phyloP scores from a whole-genome alignment of 2,888 invertebrate species.

The Nymphalis urticae region DNA sequence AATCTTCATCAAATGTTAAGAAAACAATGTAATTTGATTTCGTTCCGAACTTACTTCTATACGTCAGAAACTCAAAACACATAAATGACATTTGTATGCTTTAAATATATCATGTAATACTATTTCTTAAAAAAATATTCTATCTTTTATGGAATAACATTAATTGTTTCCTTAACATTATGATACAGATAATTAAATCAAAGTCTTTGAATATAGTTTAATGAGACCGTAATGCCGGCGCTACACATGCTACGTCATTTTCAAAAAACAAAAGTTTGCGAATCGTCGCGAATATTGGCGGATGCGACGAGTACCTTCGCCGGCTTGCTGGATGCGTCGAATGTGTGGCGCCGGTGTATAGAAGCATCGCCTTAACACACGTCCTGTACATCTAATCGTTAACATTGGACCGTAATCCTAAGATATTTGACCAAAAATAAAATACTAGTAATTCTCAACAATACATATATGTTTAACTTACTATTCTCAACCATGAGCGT shows the following conservation, averaged over 20 bases:
- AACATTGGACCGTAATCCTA: conserved; percentile 72
- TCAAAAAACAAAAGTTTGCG: too few species aligned
- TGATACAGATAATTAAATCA: conserved; percentile 1
- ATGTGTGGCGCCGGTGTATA: conserved; percentile 11
- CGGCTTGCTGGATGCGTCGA: neutral
- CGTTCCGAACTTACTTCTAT: neutral
- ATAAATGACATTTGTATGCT: neutral
- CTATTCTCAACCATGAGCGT: conserved; percentile 59
- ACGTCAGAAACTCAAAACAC: neutral
- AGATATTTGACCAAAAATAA: conserved; percentile 73
- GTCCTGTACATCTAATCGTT: conserved; percentile 57
- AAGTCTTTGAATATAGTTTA: conserved; percentile 6
- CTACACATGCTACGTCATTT: neutral
- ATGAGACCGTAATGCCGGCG: conserved; percentile 5
- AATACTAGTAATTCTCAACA: conserved; percentile 76
- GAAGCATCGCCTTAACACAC: conserved; percentile 55
- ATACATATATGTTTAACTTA: conserved; percentile 63
- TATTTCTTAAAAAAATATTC: conserved; percentile 3
- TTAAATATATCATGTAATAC: conserved; percentile 1
- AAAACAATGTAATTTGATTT: neutral
- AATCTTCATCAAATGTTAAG: neutral
- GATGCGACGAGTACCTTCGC: too few species aligned
- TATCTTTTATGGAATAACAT: neutral
- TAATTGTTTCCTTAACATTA: conserved; percentile 1
- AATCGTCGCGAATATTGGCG: too few species aligned